Conservation (phyloP, 2,113 vertebrate genomes). For the Xenopus laevis region DNA sequence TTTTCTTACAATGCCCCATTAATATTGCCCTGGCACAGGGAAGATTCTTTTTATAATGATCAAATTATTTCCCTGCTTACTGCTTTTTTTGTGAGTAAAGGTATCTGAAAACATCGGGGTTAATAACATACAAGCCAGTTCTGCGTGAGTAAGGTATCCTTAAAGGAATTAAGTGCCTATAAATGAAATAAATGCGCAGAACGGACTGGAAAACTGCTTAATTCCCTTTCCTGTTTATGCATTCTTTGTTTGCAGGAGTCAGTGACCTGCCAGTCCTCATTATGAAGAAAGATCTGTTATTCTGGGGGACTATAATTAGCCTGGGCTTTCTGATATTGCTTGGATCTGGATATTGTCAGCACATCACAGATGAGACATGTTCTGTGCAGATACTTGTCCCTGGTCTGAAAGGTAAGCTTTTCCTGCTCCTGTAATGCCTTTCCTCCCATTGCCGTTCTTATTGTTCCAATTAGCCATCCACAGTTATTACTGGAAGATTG, state of each 20-base stretch:
- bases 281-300: slow-evolving; percentile 73
- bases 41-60: too few relatives aligned
- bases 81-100: too few relatives aligned
- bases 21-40: too few relatives aligned
- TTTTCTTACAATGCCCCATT: too few relatives aligned
- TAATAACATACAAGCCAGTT: too few relatives aligned
- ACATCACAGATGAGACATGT: slow-evolving; percentile 82
- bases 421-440: background rate
- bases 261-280: slow-evolving; percentile 59
- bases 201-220: slow-evolving; percentile 39
- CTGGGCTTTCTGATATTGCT: slow-evolving; percentile 71
- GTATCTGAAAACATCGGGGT: too few relatives aligned
- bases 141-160: too few relatives aligned
- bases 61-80: too few relatives aligned
- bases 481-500: background rate
- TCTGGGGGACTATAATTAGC: slow-evolving; percentile 65
- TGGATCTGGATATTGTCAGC: slow-evolving; percentile 70
- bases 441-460: background rate
- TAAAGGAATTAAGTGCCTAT: too few relatives aligned
- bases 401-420: slow-evolving; percentile 89
- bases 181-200: slow-evolving; percentile 37
- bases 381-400: slow-evolving; percentile 94
- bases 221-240: slow-evolving; percentile 59
- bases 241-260: slow-evolving; percentile 62
- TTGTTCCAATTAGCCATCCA: background rate